A percentile compares a stretch with the other conserved stretches of the same genome.
Evolutionary conservation across 2,797 vertebrate species (phyloP).

Genomic region (Hyperoplus lanceolatus): DNA sequence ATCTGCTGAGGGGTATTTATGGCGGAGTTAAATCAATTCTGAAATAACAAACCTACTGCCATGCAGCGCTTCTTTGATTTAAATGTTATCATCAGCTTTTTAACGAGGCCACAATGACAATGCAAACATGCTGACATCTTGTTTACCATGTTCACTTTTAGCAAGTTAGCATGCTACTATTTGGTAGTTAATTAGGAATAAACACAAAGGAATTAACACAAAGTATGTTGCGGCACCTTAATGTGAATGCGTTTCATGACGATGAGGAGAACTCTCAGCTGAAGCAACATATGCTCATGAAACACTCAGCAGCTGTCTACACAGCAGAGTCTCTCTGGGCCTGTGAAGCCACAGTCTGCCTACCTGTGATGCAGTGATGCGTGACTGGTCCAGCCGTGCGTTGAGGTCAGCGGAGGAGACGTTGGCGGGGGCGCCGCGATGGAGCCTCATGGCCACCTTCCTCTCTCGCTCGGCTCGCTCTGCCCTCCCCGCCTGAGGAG

Average conservation of each 20-base stretch:
- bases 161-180: background rate
- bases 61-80: background rate
- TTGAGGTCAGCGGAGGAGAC: slow-evolving; percentile 96
- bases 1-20: background rate
- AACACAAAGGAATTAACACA: background rate
- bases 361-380: slow-evolving; percentile 96
- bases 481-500: slow-evolving; percentile 90
- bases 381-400: slow-evolving; percentile 94
- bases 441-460: slow-evolving; percentile 97
- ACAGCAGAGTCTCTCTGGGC: background rate
- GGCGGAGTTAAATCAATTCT: background rate
- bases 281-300: background rate
- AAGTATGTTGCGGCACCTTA: background rate
- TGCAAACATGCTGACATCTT: too few relatives aligned
- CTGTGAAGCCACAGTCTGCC: background rate
- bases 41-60: background rate
- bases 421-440: slow-evolving; percentile 95
- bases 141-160: background rate
- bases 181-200: background rate
- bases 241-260: background rate
- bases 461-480: slow-evolving; percentile 95
- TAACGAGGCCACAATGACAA: background rate
- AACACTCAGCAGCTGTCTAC: background rate
- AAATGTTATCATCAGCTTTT: background rate
- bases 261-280: background rate